A percentile compares a stretch with the other conserved stretches of the same genome.
These are phyloP conservation scores for Phrynocephalus guinanensis DNA, from an alignment of 2,797 vertebrate genomes.

Conservation along the genomic window DNA sequence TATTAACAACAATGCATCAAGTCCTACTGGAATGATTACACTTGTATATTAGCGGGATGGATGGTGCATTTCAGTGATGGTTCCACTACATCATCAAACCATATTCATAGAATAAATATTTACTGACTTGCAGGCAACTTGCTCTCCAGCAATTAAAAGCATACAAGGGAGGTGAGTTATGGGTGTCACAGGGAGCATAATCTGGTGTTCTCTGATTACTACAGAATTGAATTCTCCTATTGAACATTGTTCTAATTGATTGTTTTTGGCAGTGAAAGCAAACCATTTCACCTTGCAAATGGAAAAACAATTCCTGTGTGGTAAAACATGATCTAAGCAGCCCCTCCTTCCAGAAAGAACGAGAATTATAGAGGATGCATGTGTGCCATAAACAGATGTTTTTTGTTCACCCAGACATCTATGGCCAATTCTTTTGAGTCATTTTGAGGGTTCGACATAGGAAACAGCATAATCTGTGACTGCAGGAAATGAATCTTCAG, in stretches of 20 bases:
- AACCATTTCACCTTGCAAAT: background rate
- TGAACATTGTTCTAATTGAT: background rate
- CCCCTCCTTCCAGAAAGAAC: background rate
- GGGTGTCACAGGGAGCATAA: background rate
- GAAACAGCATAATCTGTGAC: background rate
- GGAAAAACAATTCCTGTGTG: background rate
- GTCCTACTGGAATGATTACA: background rate
- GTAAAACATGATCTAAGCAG: constrained; percentile 7
- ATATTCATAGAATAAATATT: background rate
- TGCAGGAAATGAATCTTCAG: background rate
- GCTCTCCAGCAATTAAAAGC: constrained; percentile 18
- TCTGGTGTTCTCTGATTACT: constrained; percentile 19
- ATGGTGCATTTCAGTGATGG: background rate
- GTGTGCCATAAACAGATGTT: background rate
- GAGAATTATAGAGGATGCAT: background rate
- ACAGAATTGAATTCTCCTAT: constrained; percentile 28
- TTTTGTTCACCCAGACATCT: background rate
- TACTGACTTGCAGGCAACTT: background rate
- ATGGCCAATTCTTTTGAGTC: too few species aligned
- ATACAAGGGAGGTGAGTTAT: background rate
- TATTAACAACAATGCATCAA: constrained; percentile 3
- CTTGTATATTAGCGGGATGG: background rate
- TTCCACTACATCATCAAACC: background rate
- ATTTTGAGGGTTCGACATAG: background rate
- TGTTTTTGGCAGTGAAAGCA: constrained; percentile 1